phyloP scores from a whole-genome alignment of 1,140 invertebrate species.

The Temnothorax curvispinosus region DNA sequence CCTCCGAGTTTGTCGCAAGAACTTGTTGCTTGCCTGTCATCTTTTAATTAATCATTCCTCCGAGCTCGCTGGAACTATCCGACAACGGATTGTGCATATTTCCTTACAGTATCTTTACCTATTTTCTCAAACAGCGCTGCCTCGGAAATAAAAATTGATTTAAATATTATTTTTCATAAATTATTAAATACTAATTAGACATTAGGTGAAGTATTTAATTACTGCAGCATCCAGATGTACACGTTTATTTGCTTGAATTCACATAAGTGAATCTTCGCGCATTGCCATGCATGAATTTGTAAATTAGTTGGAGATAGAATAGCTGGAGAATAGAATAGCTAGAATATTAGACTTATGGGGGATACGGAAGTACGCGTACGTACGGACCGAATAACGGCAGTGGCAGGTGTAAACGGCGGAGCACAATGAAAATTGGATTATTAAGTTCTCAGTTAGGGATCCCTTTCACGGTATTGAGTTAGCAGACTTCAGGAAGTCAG shows the following conservation, averaged over 20 bases:
- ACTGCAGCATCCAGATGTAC: background rate
- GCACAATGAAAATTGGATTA: slow-evolving; percentile 53
- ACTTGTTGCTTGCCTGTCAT: slow-evolving; percentile 44
- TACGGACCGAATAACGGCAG: slow-evolving; percentile 13
- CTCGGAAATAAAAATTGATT: background rate
- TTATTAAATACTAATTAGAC: background rate
- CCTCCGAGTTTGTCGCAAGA: slow-evolving; percentile 26
- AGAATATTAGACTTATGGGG: slow-evolving; percentile 10
- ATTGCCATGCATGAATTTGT: slow-evolving; percentile 1
- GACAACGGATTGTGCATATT: background rate
- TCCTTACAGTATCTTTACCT: background rate
- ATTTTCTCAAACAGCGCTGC: background rate
- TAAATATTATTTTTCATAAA: background rate
- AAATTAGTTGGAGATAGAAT: slow-evolving; percentile 29
- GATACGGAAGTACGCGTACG: background rate
- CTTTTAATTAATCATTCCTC: slow-evolving; percentile 42
- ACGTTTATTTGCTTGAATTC: background rate
- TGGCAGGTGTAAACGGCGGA: slow-evolving; percentile 50
- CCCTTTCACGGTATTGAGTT: slow-evolving; percentile 54
- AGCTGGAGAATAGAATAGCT: background rate
- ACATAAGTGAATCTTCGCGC: background rate
- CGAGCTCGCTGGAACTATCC: background rate
- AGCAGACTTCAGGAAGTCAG: slow-evolving; percentile 53
- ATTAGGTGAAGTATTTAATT: background rate
- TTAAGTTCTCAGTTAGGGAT: slow-evolving; percentile 55